Conservation (phyloP, 2,888 invertebrate species). For the Apodemia mormo region DNA sequence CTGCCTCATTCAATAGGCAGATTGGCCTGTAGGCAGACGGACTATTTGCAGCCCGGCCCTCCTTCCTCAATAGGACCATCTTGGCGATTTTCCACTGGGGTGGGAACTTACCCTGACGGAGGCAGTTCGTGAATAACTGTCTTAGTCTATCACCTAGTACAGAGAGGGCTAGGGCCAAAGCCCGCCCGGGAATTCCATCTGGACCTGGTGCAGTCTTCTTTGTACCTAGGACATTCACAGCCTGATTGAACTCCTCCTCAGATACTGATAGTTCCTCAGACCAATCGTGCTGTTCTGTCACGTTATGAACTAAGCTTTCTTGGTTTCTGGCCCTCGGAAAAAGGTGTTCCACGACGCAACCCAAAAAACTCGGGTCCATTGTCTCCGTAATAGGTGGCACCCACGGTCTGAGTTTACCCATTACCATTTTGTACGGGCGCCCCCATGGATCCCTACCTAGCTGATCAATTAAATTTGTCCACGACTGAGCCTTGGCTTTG, state of each 20-base stretch:
- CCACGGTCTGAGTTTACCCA: no score
- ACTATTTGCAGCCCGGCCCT: no score
- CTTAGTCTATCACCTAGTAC: background rate
- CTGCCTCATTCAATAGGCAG: no score
- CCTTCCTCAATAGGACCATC: background rate
- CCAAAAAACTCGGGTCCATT: no score
- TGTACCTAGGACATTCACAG: constrained; percentile 1
- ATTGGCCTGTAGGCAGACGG: no score
- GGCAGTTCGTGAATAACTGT: constrained; percentile 1
- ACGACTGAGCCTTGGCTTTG: constrained; percentile 8
- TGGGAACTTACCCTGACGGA: background rate
- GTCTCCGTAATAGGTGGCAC: no score
- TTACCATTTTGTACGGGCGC: background rate
- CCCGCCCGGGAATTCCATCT: constrained; percentile 28
- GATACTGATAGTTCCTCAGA: background rate
- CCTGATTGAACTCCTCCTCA: background rate
- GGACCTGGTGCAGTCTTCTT: constrained; percentile 28
- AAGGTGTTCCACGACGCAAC: no score
- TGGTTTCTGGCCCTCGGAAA: no score
- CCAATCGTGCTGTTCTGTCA: background rate
- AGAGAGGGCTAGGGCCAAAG: constrained; percentile 14
- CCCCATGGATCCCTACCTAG: constrained; percentile 24
- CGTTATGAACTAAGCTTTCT: no score
- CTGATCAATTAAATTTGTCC: constrained; percentile 1
- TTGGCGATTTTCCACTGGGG: background rate